Percentiles rank a stretch among this genome's conserved stretches.
Evolutionary conservation across 2,888 invertebrate species (phyloP).

Genomic region (Stegophylla sp.): DNA sequence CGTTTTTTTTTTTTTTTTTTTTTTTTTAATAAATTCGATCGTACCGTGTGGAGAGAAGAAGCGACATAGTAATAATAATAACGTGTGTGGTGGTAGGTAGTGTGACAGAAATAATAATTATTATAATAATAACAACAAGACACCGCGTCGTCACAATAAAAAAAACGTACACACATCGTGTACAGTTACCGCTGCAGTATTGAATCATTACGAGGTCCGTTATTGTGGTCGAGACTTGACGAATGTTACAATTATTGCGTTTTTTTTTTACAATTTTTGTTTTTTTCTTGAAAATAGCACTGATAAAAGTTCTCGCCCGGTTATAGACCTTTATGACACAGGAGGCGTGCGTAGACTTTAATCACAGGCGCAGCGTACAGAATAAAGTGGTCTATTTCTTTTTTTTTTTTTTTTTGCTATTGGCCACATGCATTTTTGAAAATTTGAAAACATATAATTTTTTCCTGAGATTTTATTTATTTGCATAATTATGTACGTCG

Average conservation of each 20-base stretch:
- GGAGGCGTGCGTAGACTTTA: too few species aligned
- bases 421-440: too few species aligned
- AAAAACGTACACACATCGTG: not conserved
- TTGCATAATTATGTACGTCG: too few species aligned
- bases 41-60: not conserved
- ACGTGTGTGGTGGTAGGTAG: conserved; percentile 21
- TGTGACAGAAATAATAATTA: conserved; percentile 40
- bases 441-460: too few species aligned
- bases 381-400: too few species aligned
- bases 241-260: not conserved
- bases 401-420: too few species aligned
- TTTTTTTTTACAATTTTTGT: not conserved
- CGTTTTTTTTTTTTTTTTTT: not conserved
- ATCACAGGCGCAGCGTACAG: too few species aligned
- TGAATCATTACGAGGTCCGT: conserved; percentile 32
- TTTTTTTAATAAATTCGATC: not conserved
- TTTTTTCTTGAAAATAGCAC: not conserved
- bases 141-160: conserved; percentile 23
- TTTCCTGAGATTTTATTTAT: too few species aligned
- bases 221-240: conserved; percentile 33
- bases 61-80: not conserved
- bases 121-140: conserved; percentile 23
- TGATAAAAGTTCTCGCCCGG: not conserved
- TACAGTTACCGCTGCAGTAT: conserved; percentile 25
- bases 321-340: not conserved